Evolutionary conservation across 2,113 vertebrate species (phyloP).

Genomic region (Scortum barcoo): DNA sequence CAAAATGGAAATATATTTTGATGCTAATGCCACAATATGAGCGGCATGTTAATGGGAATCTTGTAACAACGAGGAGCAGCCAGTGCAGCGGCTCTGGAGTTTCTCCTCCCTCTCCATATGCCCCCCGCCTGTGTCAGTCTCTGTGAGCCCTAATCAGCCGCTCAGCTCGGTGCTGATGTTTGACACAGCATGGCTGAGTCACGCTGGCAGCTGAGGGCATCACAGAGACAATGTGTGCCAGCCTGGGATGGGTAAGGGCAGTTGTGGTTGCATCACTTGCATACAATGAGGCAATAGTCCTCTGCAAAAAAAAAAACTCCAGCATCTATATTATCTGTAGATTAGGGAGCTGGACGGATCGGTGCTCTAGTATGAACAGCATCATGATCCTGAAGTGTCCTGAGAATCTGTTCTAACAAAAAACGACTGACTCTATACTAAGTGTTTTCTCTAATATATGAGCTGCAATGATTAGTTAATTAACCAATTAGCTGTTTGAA

Average conservation of each 20-base stretch:
- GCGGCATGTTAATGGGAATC: conserved; percentile 14
- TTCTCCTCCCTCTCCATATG: conserved; percentile 26
- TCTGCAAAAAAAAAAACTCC: neutral
- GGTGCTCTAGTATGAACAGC: neutral
- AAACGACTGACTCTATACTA: neutral
- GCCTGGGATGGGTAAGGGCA: conserved; percentile 3
- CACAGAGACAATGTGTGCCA: conserved; percentile 48
- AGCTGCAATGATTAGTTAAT: neutral
- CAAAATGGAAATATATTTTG: conserved; percentile 13
- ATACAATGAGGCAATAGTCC: conserved; percentile 1
- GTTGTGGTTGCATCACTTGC: conserved; percentile 12
- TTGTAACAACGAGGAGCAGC: neutral
- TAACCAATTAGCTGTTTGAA: neutral
- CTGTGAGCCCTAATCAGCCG: conserved; percentile 32
- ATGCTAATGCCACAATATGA: conserved; percentile 13
- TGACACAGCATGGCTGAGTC: conserved; percentile 57
- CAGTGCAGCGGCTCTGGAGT: neutral
- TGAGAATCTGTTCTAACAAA: neutral
- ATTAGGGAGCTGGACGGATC: neutral
- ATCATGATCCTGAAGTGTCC: neutral
- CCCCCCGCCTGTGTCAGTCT: conserved; percentile 45
- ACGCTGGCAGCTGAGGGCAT: conserved; percentile 41
- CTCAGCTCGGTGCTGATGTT: conserved; percentile 45
- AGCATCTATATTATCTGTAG: neutral
- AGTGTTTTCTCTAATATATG: neutral